Base-by-base conservation (phyloP, 2,888 invertebrate genomes). In the Eubasilissa splendida region DNA sequence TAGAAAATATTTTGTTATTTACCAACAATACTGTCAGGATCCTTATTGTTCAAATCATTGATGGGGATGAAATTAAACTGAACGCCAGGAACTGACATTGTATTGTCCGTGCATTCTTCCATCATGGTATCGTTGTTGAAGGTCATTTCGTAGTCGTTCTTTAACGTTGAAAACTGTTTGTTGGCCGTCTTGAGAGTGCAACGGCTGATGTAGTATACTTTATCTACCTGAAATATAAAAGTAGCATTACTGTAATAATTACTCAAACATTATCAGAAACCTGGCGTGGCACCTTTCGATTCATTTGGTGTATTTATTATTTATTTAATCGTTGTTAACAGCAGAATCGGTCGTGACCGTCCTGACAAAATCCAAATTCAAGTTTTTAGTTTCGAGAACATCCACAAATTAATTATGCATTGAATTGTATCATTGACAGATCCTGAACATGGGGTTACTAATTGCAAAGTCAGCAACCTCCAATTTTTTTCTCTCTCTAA, bases 81-180 rank as follows among this genome's bases (percentile, higher is more conserved):
- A 54, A 97, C 89, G 66, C 92, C 91, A 1, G 98, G 98, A 85
- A 98, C 93, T 2, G 92, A 91, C 0, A 88, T 86, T 0, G 88
- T 86, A 63, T 93, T 93, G 50, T 93, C 93, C 82, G 88, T 89
- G 84, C 93, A 93, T 81, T 89, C 89, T 4, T 92, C 90, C 0
- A 93, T 90, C 0, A 91, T 91, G 0, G 97, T 95, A 66, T 98
- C 97, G 8, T 89, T 88, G 11, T 91, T 93, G 86, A 99, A 93
- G 1, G 96, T 95, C 94, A 99, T 95, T 88, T 99, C 99, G 86
- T 99, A 99, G 87, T 99, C 99, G 87, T 99, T 97, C 84, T 96
- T 96, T 7, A 98, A 88, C 58, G 90, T 92, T 54, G 93, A 92
- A 87, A 92, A 99, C 86, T 96, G 95, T 86, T 97, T 98, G 88